Evolutionary conservation across 2,888 invertebrate species (phyloP).

Genomic region (Mylabris sibirica): DNA sequence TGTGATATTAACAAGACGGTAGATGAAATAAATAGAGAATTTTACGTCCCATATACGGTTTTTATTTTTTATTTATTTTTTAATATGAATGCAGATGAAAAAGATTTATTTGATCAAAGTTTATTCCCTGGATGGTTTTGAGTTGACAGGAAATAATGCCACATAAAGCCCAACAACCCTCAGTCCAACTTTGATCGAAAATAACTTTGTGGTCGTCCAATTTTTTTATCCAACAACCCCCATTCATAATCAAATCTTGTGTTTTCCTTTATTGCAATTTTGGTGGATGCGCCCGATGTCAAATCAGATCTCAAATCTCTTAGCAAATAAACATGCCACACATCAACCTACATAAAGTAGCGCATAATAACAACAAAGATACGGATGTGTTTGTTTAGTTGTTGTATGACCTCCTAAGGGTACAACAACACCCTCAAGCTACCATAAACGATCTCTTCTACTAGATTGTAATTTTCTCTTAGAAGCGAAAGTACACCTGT

Average conservation of each 20-base stretch:
- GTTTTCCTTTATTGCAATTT: too few relatives aligned
- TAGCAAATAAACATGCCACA: conserved; percentile 16
- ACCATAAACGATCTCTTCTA: conserved; percentile 35
- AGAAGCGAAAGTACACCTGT: conserved; percentile 27
- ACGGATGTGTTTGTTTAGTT: conserved; percentile 36
- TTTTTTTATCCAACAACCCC: neutral
- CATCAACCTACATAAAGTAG: conserved; percentile 28
- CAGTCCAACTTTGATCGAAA: neutral
- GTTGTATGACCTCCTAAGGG: conserved; percentile 31
- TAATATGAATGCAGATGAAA: neutral
- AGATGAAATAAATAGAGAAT: neutral
- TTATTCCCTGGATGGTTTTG: neutral
- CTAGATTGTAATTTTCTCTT: conserved; percentile 33
- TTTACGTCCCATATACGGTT: neutral
- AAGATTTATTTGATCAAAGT: neutral
- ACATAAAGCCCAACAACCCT: neutral
- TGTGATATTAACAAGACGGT: neutral
- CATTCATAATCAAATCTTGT: too few relatives aligned
- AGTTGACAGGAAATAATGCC: conserved; percentile 4
- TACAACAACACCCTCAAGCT: conserved; percentile 27
- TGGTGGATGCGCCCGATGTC: neutral
- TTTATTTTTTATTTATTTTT: too few relatives aligned
- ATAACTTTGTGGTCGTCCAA: neutral
- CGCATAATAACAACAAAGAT: conserved; percentile 32
- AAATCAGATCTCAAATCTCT: too few relatives aligned